Evolutionary conservation across 2,797 vertebrate genomes (phyloP).

Genomic region (Manis crassicaudata): DNA sequence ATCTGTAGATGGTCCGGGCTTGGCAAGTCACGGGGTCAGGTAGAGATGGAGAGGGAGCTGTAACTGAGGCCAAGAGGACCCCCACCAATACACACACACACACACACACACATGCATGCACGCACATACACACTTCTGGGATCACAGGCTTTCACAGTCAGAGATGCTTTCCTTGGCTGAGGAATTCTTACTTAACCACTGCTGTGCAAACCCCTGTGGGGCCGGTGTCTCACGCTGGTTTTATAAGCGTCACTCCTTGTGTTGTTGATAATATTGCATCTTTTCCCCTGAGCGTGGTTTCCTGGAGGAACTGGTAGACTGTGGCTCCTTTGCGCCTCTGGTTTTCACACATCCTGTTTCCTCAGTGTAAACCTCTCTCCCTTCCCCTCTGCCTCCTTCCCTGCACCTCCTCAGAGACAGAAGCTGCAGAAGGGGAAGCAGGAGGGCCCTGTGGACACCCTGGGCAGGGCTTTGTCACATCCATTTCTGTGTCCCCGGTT

Average conservation of each 20-base stretch:
- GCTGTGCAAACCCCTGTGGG: not conserved
- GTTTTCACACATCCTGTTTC: not conserved
- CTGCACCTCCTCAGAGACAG: rapidly evolving
- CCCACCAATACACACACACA: not conserved
- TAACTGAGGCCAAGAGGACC: not conserved
- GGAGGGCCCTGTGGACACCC: not conserved
- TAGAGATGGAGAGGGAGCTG: not conserved
- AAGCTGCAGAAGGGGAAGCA: not conserved
- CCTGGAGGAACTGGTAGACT: not conserved
- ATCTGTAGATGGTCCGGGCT: not conserved
- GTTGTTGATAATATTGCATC: not conserved
- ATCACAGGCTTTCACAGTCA: not conserved
- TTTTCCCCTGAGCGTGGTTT: not conserved
- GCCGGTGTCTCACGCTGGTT: not conserved
- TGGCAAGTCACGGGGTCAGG: not conserved
- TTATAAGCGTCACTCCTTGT: not conserved
- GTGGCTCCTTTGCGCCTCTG: not conserved
- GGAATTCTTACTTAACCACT: not conserved
- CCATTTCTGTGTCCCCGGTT: not conserved
- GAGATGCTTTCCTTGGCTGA: not conserved
- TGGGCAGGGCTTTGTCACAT: not conserved
- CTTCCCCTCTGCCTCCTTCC: rapidly evolving
- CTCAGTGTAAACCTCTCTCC: not conserved
- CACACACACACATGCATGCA: not conserved
- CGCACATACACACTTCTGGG: not conserved